These are phyloP conservation scores for Cotesia typhae DNA, from an alignment of 1,140 invertebrate species.

Conservation along the genomic window DNA sequence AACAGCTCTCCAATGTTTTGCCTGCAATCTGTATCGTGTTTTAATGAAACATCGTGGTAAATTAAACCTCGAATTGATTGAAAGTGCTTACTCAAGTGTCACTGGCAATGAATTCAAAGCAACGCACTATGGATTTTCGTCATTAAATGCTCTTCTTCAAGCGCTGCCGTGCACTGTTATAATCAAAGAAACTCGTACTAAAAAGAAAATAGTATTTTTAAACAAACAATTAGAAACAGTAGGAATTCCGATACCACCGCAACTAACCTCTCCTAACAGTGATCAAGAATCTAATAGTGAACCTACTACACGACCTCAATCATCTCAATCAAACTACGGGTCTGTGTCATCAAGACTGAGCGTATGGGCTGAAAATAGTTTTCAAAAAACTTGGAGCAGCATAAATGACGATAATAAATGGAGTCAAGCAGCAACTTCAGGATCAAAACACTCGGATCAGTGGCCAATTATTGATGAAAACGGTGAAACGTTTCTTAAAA, in stretches of 20 bases:
- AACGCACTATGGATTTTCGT: constrained; percentile 69
- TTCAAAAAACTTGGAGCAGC: constrained; percentile 47
- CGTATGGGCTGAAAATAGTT: constrained; percentile 46
- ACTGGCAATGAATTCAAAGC: constrained; percentile 68
- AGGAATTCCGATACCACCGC: constrained; percentile 53
- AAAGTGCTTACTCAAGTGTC: constrained; percentile 66
- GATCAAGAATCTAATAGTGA: constrained; percentile 61
- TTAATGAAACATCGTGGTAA: constrained; percentile 67
- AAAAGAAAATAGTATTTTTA: constrained; percentile 59
- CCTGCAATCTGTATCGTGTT: constrained; percentile 68
- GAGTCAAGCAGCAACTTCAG: not conserved
- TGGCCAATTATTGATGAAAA: constrained; percentile 46
- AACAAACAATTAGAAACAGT: constrained; percentile 60
- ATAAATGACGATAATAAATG: constrained; percentile 37
- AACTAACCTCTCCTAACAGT: constrained; percentile 45
- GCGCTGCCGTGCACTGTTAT: constrained; percentile 69
- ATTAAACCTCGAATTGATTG: constrained; percentile 68
- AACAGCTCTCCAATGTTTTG: constrained; percentile 69
- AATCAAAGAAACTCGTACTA: constrained; percentile 58
- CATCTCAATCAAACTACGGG: constrained; percentile 43
- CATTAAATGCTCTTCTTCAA: constrained; percentile 65
- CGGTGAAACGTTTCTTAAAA: constrained; percentile 50
- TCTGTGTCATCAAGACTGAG: constrained; percentile 33
- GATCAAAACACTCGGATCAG: constrained; percentile 44
- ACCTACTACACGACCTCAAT: constrained; percentile 56